Evolutionary conservation across 2,113 vertebrate species (phyloP).

Genomic region (Grallaria varia): DNA sequence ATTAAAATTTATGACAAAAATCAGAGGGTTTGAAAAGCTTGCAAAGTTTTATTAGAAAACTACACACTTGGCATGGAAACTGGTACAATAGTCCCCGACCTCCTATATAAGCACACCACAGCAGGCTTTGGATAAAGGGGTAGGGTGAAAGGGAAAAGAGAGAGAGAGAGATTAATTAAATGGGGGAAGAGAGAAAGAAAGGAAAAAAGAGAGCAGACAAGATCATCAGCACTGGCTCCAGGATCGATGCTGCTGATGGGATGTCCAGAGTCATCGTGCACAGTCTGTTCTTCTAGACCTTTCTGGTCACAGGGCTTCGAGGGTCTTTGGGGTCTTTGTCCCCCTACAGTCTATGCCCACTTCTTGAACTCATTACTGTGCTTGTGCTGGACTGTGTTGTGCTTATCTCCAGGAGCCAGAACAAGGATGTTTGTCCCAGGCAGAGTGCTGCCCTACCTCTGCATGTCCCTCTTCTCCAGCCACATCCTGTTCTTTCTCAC

Average conservation of each 20-base stretch:
- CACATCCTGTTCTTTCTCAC: not conserved
- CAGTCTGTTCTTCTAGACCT: not conserved
- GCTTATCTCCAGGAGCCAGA: not conserved
- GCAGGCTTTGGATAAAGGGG: not conserved
- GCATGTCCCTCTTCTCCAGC: not conserved
- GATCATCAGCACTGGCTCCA: not conserved
- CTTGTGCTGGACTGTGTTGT: not conserved
- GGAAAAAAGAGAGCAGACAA: not conserved
- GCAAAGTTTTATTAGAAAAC: not conserved
- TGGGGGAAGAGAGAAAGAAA: not conserved
- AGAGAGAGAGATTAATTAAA: not conserved
- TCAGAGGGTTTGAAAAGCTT: not conserved
- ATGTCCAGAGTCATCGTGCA: not conserved
- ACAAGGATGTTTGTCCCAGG: not conserved
- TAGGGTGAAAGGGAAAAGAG: not conserved
- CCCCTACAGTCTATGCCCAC: too few species aligned
- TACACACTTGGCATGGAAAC: not conserved
- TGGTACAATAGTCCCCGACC: accelerated
- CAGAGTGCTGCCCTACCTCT: not conserved
- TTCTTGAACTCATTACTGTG: not conserved
- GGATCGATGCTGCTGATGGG: not conserved
- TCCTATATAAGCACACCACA: not conserved
- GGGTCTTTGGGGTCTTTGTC: not conserved
- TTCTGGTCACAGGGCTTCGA: not conserved
- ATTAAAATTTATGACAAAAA: accelerated